phyloP scores from a whole-genome alignment of 2,797 vertebrate species.

The Borostomias antarcticus region DNA sequence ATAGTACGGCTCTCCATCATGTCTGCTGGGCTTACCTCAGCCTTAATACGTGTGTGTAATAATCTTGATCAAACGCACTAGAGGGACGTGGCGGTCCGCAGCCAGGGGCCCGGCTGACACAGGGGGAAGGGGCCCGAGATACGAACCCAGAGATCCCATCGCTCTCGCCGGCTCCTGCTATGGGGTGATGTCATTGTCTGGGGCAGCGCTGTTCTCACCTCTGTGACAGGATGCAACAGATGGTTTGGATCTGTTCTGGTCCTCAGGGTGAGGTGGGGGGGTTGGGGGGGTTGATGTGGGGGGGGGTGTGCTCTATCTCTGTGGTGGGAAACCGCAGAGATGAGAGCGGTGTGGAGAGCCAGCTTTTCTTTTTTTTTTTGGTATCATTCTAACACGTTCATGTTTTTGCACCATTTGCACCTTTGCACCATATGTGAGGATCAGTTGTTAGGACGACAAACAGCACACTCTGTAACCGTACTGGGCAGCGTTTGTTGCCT shows the following conservation, averaged over 20 bases:
- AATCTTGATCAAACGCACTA: conserved; percentile 52
- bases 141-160: conserved; percentile 53
- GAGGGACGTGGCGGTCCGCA: conserved; percentile 41
- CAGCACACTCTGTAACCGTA: no score
- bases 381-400: neutral
- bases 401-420: neutral
- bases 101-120: conserved; percentile 42
- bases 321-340: conserved; percentile 2
- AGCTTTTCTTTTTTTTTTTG: no score
- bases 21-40: no score
- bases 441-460: no score
- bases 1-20: no score
- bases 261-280: neutral
- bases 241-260: conserved; percentile 64
- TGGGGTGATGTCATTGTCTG: conserved; percentile 70
- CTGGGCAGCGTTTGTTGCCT: no score
- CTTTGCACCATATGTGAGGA: neutral
- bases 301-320: neutral
- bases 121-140: conserved; percentile 39
- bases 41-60: neutral
- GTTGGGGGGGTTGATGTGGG: neutral
- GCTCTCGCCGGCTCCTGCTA: conserved; percentile 35
- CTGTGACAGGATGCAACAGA: conserved; percentile 69
- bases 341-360: conserved; percentile 4
- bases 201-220: conserved; percentile 54